Percentiles rank a stretch among this genome's conserved stretches.
These are phyloP conservation scores for Strix aluco DNA, from an alignment of 2,113 vertebrate species.

Conservation along the genomic window DNA sequence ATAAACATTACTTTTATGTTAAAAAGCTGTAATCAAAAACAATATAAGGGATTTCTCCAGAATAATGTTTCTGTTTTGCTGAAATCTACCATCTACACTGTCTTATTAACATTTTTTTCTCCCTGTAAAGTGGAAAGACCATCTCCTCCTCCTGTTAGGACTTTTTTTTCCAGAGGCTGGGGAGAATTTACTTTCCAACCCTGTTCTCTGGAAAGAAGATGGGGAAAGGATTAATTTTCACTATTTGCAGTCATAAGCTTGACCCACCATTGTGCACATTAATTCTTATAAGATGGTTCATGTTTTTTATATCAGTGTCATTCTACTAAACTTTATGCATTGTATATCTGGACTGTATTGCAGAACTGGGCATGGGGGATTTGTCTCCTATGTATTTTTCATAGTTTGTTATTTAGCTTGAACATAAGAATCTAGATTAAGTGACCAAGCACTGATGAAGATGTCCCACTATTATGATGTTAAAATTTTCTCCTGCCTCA, in stretches of 20 bases:
- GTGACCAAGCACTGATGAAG: neutral
- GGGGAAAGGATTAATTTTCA: neutral
- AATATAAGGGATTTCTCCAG: neutral
- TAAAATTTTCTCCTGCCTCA: neutral
- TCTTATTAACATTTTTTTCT: neutral
- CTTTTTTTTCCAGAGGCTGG: neutral
- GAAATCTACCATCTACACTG: neutral
- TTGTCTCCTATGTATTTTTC: neutral
- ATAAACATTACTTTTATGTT: neutral
- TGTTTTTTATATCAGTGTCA: rapidly evolving
- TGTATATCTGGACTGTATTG: neutral
- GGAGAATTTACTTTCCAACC: neutral
- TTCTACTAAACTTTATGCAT: neutral
- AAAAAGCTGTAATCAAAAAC: neutral
- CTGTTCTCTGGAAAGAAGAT: neutral
- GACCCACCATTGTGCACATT: neutral
- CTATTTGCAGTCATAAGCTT: neutral
- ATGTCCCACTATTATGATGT: neutral
- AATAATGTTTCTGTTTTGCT: neutral
- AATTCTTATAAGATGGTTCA: neutral
- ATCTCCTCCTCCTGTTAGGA: neutral
- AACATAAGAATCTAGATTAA: neutral
- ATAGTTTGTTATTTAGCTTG: neutral
- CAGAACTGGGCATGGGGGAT: neutral
- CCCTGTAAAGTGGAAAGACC: neutral